Evolutionary conservation across 2,888 invertebrate genomes (phyloP), one percentile per base, ranked within the genome.

Genomic region (Chironomus riparius): DNA sequence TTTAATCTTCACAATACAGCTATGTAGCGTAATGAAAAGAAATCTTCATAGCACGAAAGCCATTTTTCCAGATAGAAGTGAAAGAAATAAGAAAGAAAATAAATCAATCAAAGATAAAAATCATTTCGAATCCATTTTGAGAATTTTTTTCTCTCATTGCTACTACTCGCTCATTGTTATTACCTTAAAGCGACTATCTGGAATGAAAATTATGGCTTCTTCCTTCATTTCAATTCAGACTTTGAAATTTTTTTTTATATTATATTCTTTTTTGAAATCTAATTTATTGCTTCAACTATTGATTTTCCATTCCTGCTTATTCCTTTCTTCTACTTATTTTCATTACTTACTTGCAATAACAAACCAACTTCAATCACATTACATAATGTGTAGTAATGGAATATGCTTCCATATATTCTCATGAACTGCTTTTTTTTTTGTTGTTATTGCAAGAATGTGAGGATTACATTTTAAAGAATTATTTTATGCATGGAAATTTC

Each of bases 61-160:
- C 70, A 50, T 70, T 70, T 38, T 47, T 70, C n/a, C 7, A 65
- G 65, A 21, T 38, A 24, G 65, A 65, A 21, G 24, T 21, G 24
- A 24, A 24, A 65, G 24, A 24, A 65, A 56, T 50, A 13, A 50
- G 47, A 70, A 50, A 48, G 15, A 50, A 72, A 72, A 72, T 72
- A 72, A 72, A 72, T 72, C 72, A 72, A 72, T 72, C 72, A 72
- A 62, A 72, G 72, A 72, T 72, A 72, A 62, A 72, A 72, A 72
- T 72, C 72, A 62, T 47, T 71, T 62, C 18, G 72, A 72, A 62
- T 72, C 72, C 72, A 72, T 72, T 72, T 72, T 72, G 72, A 62
- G 38, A 71, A 47, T 24, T 72, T 47, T 12, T 15, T 28, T 28
- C 24, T 72, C 50, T 56, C 28, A 62, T 12, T 56, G 22, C 56